These are phyloP conservation scores for Hoplias malabaricus DNA, from an alignment of 2,113 vertebrate species.

Conservation along the genomic window DNA sequence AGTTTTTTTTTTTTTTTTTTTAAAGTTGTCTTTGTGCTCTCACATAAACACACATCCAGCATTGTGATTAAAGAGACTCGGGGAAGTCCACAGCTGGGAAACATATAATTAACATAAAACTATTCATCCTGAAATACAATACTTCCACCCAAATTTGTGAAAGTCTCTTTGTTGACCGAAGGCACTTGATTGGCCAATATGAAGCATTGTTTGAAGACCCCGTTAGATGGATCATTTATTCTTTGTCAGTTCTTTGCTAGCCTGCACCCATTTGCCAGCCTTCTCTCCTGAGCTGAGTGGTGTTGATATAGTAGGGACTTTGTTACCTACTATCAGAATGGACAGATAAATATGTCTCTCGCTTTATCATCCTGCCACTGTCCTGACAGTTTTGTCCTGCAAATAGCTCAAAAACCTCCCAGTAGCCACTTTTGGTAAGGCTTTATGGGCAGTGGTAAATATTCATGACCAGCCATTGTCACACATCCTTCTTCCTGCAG, in stretches of 20 bases:
- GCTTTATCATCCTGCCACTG: not conserved
- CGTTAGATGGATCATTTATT: not conserved
- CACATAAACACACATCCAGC: too few species aligned
- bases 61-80: too few species aligned
- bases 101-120: too few species aligned
- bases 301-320: not conserved
- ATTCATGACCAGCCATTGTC: not conserved
- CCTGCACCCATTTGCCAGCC: not conserved
- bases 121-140: not conserved
- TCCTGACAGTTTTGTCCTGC: not conserved
- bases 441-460: not conserved
- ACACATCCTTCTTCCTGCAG: not conserved
- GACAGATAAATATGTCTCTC: not conserved
- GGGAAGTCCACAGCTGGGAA: too few species aligned
- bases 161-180: not conserved
- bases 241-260: not conserved
- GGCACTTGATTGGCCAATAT: not conserved
- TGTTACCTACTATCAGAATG: not conserved
- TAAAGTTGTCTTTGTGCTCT: too few species aligned
- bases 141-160: not conserved
- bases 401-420: not conserved
- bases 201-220: not conserved
- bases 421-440: not conserved
- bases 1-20: too few species aligned
- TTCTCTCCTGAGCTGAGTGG: not conserved